Evolutionary conservation across 2,888 invertebrate genomes (phyloP).

Genomic region (Calameuta filiformis): DNA sequence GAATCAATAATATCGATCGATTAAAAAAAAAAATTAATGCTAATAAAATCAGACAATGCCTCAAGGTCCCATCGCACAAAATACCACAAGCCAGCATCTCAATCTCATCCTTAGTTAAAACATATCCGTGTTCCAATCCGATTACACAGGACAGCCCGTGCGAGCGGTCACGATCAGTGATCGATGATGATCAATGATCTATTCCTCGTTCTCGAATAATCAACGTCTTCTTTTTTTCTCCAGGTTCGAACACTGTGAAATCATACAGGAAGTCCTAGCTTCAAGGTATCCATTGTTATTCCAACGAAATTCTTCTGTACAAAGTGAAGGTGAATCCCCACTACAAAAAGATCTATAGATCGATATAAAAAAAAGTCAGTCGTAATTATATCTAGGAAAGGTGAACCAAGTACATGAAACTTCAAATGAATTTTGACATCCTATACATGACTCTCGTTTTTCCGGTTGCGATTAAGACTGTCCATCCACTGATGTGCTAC

Average conservation of each 20-base stretch:
- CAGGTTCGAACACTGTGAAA: not conserved
- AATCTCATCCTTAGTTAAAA: not conserved
- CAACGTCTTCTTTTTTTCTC: not conserved
- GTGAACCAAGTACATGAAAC: not conserved
- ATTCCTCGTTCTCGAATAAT: not conserved
- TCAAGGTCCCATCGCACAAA: not conserved
- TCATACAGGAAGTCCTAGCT: not conserved
- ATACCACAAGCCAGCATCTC: not conserved
- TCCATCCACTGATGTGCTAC: conserved; percentile 5
- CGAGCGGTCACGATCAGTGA: not conserved
- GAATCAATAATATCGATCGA: not conserved
- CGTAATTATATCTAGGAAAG: not conserved
- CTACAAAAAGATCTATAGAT: not conserved
- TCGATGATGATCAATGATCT: not conserved
- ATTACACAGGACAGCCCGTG: not conserved
- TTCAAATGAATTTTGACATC: not conserved
- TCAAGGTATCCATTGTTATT: not conserved
- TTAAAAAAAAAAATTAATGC: not conserved
- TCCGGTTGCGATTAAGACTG: not conserved
- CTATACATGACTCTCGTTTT: not conserved
- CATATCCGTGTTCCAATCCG: not conserved
- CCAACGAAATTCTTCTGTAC: not conserved
- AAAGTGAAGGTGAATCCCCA: not conserved
- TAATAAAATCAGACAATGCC: not conserved
- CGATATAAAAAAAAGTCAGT: not conserved